A percentile compares a stretch with the other conserved stretches of the same genome.
Conservation (phyloP, 2,797 vertebrate genomes). For the Myotis planiceps region DNA sequence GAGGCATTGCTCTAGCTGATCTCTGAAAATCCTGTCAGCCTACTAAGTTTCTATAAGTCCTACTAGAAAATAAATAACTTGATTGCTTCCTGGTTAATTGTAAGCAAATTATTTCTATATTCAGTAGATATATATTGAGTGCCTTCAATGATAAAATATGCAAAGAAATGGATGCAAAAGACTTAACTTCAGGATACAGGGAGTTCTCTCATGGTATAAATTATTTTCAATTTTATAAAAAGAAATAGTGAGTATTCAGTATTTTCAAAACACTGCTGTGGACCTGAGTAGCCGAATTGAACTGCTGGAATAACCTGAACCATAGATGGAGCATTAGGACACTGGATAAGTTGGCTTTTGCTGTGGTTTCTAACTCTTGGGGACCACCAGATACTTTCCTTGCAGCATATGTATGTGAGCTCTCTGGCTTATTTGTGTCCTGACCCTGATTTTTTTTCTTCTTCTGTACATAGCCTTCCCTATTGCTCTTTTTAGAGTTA, state of each 20-base stretch:
- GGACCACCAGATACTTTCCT: neutral
- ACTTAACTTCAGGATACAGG: neutral
- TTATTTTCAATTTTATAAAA: constrained; percentile 15
- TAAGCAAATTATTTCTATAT: neutral
- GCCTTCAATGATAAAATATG: neutral
- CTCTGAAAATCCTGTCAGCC: neutral
- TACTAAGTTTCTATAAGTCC: neutral
- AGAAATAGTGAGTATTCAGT: neutral
- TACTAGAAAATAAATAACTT: constrained; percentile 38
- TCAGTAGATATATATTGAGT: neutral
- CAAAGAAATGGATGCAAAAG: neutral
- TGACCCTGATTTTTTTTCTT: neutral
- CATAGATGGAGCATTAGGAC: neutral
- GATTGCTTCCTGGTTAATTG: neutral
- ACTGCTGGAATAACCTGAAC: neutral
- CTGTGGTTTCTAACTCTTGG: neutral
- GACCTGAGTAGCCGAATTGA: neutral
- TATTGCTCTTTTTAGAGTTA: neutral
- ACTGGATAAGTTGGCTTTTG: neutral
- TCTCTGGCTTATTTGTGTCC: neutral
- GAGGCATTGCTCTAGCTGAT: neutral
- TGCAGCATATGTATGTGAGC: neutral
- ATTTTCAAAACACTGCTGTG: neutral
- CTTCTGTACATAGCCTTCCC: neutral
- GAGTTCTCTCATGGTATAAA: neutral